phyloP scores from a whole-genome alignment of 64 coral and sea anemone species.

The Acropora tenuis region DNA sequence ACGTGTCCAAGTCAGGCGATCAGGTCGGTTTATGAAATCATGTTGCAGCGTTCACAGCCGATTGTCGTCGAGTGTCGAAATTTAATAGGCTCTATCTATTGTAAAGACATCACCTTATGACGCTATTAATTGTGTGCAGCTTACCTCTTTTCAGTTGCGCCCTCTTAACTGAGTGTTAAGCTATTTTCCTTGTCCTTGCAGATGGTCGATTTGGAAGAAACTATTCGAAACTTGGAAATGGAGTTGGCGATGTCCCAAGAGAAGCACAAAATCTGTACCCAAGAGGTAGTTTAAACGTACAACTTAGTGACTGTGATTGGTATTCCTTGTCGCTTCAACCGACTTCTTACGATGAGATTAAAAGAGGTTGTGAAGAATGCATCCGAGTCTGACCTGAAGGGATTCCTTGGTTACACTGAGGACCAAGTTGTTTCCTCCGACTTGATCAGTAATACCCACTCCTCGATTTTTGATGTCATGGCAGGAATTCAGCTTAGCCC shows the following conservation, averaged over 20 bases:
- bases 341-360: slow-evolving; percentile 93
- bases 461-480: slow-evolving; percentile 88
- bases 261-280: slow-evolving; percentile 86
- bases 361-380: slow-evolving; percentile 73
- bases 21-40: slow-evolving; percentile 49
- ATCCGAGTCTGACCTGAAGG: slow-evolving; percentile 46
- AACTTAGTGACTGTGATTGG: neutral
- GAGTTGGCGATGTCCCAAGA: slow-evolving; percentile 92
- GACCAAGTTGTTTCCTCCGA: slow-evolving; percentile 92
- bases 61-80: neutral
- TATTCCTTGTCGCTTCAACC: neutral
- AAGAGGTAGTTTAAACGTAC: slow-evolving; percentile 70
- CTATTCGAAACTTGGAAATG: slow-evolving; percentile 72
- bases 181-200: slow-evolving; percentile 8
- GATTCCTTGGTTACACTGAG: slow-evolving; percentile 93
- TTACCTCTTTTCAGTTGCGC: too few relatives aligned
- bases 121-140: too few relatives aligned
- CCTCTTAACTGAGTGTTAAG: neutral
- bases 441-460: slow-evolving; percentile 87
- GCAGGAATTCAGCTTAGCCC: slow-evolving; percentile 92
- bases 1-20: slow-evolving; percentile 75
- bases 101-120: too few relatives aligned
- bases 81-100: too few relatives aligned
- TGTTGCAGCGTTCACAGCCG: neutral
- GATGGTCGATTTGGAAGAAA: slow-evolving; percentile 78